Percentiles rank a stretch among this genome's conserved stretches.
Evolutionary conservation across 2,888 invertebrate genomes (phyloP).

Genomic region (Watsonalla cultraria): DNA sequence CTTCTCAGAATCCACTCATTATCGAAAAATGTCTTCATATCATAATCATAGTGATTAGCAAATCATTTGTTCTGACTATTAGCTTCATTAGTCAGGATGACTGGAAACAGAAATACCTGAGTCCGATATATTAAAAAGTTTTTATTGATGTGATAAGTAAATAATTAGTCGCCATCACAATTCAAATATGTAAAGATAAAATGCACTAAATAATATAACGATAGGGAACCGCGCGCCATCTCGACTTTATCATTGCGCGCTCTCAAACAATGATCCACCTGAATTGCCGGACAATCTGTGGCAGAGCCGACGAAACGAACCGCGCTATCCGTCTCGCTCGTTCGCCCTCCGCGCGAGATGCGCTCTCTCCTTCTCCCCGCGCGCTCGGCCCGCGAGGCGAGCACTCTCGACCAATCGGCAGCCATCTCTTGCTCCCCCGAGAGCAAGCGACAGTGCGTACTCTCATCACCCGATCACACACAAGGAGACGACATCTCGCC

Average conservation of each 20-base stretch:
- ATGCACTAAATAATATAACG: constrained; percentile 28
- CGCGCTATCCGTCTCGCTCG: constrained; percentile 63
- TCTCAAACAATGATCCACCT: constrained; percentile 68
- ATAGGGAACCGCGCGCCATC: constrained; percentile 58
- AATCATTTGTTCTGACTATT: neutral
- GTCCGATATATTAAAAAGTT: neutral
- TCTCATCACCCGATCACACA: constrained; percentile 64
- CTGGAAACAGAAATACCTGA: neutral
- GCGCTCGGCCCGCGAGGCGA: constrained; percentile 35
- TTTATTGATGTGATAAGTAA: constrained; percentile 7
- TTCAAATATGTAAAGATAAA: constrained; percentile 41
- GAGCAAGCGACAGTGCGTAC: constrained; percentile 78
- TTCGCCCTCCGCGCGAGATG: constrained; percentile 54
- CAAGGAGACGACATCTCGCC: constrained; percentile 74
- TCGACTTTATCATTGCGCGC: constrained; percentile 68
- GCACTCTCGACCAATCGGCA: constrained; percentile 73
- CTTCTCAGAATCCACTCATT: neutral
- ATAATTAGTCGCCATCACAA: constrained; percentile 31
- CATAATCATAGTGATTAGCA: neutral
- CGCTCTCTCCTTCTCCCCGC: constrained; percentile 70
- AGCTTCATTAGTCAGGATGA: neutral
- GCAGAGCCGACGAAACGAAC: constrained; percentile 61
- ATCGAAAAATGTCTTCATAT: neutral
- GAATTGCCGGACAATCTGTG: constrained; percentile 67
- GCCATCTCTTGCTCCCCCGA: constrained; percentile 77